Percentiles rank a stretch among this genome's conserved stretches.
phyloP scores from a whole-genome alignment of 2,113 vertebrate genomes.

The Anser brachyrhynchus region DNA sequence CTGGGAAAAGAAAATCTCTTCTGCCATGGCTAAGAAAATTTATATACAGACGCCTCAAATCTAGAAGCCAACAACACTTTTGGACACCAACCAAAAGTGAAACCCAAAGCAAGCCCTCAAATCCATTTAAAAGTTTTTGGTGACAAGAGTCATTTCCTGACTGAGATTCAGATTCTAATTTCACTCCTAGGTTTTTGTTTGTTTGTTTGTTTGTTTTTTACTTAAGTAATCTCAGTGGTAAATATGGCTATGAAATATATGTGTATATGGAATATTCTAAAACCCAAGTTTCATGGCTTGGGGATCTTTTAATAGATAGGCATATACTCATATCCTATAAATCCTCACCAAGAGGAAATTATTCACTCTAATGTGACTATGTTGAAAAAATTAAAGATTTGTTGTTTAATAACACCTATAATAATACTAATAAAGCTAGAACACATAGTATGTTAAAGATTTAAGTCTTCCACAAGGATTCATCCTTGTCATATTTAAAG shows the following conservation, averaged over 20 bases:
- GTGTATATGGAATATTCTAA: neutral
- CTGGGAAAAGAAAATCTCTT: neutral
- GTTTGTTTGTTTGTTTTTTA: neutral
- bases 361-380: neutral
- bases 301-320: neutral
- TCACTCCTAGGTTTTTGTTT: neutral
- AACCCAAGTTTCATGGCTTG: neutral
- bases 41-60: neutral
- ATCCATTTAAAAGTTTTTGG: neutral
- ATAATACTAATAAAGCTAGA: neutral
- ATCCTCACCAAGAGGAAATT: neutral
- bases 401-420: rapidly evolving
- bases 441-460: neutral
- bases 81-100: neutral
- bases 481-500: neutral
- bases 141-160: neutral
- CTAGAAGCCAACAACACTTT: neutral
- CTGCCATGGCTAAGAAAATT: neutral
- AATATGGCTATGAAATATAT: neutral
- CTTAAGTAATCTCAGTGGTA: neutral
- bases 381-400: neutral
- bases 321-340: neutral
- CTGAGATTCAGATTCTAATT: neutral
- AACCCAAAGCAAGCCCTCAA: neutral
- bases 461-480: neutral